Evolutionary conservation across 2,113 vertebrate genomes (phyloP), one percentile per base, ranked within the genome.

Genomic region (Cryptotis parvus): DNA sequence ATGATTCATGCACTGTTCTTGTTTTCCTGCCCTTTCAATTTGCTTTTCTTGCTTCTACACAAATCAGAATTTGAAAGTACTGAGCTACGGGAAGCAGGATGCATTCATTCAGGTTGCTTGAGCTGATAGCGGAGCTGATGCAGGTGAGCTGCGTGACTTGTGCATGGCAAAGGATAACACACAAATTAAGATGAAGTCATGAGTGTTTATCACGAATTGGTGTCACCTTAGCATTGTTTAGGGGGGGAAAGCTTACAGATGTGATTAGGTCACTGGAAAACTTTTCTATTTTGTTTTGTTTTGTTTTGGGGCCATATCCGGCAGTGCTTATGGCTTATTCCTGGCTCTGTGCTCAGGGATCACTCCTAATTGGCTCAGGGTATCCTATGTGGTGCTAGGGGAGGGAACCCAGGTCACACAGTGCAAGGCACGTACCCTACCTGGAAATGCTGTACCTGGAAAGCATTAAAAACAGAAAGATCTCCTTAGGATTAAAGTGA

Each of bases 31-130:
- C 55, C 27, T 86, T 95, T 86, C 31, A 74, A 70, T 95, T 93
- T 69, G 39, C 31, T 92, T 93, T 82, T 69, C 70, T 20, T 74
- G 27, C 35, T 84, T 79, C 35, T 72, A 37, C 89, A 84, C 3
- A 5, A 66, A 92, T 37, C 45, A 84, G 65, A 91, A 52, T 58
- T 24, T 43, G 31, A 91, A 96, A 78, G 81, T 81, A 89, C 15
- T 15, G 58, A 78, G 52, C 68, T 95, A 26, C 75, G 41, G 72
- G 8, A 94, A 96, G 22, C 45, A 20, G 83, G 74, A 84, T 72
- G 85, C 33, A 81, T 75, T 77, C 55, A 82, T 90, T 85, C 68
- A 69, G 72, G 87, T 45, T 95, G 58, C 33, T 92, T 96, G 77
- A 90, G 87, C 74, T 91, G 92, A 69, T 43, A 0, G 0, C 65